These are phyloP conservation scores for Dermatophagoides farinae DNA, from an alignment of 1,140 invertebrate species.

Conservation along the genomic window DNA sequence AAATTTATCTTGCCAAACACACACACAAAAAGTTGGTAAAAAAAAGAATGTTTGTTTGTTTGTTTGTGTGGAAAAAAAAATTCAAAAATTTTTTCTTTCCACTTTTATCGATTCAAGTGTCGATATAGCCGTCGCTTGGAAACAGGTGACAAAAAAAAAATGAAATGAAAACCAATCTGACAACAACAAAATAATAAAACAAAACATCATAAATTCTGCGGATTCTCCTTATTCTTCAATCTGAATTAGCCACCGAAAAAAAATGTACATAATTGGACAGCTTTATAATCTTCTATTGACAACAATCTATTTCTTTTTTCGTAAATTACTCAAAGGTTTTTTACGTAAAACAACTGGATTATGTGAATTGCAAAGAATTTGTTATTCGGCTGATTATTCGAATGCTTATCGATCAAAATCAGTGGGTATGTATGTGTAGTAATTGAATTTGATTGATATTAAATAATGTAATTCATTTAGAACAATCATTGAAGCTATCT, in stretches of 20 bases:
- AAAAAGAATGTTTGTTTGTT: too few relatives aligned
- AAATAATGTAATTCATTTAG: slow-evolving; percentile 18
- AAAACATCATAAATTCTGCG: too few relatives aligned
- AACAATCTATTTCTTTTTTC: slow-evolving; percentile 16
- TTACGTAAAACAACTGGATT: slow-evolving; percentile 56
- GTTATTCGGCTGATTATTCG: slow-evolving; percentile 51
- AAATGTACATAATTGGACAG: not conserved
- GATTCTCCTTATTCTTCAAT: too few relatives aligned
- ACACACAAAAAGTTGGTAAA: too few relatives aligned
- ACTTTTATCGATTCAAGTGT: too few relatives aligned
- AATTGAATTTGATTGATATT: not conserved
- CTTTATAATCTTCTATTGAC: not conserved
- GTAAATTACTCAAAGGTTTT: slow-evolving; percentile 52
- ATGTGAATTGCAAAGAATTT: slow-evolving; percentile 76
- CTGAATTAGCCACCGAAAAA: not conserved
- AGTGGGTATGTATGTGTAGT: slow-evolving; percentile 39
- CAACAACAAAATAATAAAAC: too few relatives aligned
- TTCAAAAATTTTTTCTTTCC: too few relatives aligned
- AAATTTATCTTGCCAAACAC: too few relatives aligned
- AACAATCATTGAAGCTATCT: slow-evolving; percentile 38
- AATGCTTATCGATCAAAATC: slow-evolving; percentile 45
- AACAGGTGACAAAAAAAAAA: too few relatives aligned
- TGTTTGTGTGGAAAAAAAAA: too few relatives aligned
- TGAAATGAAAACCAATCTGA: too few relatives aligned
- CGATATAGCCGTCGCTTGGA: too few relatives aligned